Conservation (phyloP, 2,888 invertebrate genomes). For the Tridacna gigas region DNA sequence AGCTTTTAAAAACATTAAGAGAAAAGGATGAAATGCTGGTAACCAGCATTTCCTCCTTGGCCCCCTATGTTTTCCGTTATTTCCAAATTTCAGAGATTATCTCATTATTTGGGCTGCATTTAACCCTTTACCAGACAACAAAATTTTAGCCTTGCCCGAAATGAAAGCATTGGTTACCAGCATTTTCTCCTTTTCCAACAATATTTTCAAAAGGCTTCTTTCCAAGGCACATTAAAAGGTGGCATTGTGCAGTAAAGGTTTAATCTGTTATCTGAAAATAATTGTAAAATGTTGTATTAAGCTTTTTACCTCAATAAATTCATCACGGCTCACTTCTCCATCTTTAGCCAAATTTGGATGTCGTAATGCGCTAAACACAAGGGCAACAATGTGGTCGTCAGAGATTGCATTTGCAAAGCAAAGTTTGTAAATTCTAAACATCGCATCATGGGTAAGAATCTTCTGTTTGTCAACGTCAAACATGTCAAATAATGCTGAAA, state of each 20-base stretch:
- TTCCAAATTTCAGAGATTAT: background rate
- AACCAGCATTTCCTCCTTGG: background rate
- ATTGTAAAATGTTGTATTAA: background rate
- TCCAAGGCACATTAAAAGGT: background rate
- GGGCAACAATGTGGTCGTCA: conserved; percentile 76
- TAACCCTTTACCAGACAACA: background rate
- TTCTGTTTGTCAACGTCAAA: conserved; percentile 72
- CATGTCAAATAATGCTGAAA: conserved; percentile 73
- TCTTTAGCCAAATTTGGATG: conserved; percentile 68
- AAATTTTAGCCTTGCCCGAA: background rate
- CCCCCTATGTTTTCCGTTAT: background rate
- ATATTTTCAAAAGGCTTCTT: background rate
- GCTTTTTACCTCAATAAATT: conserved; percentile 68
- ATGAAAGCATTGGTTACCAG: background rate
- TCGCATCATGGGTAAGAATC: conserved; percentile 73
- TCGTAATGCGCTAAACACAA: conserved; percentile 71
- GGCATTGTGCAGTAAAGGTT: background rate
- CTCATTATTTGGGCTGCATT: too few species aligned
- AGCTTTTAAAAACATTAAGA: background rate
- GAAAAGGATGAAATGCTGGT: background rate
- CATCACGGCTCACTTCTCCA: conserved; percentile 71
- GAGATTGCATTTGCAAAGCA: conserved; percentile 69
- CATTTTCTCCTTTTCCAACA: background rate
- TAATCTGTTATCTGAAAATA: background rate
- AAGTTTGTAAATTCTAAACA: conserved; percentile 74